Conservation (phyloP, 2,113 vertebrate genomes). For the Macroglossus sobrinus region DNA sequence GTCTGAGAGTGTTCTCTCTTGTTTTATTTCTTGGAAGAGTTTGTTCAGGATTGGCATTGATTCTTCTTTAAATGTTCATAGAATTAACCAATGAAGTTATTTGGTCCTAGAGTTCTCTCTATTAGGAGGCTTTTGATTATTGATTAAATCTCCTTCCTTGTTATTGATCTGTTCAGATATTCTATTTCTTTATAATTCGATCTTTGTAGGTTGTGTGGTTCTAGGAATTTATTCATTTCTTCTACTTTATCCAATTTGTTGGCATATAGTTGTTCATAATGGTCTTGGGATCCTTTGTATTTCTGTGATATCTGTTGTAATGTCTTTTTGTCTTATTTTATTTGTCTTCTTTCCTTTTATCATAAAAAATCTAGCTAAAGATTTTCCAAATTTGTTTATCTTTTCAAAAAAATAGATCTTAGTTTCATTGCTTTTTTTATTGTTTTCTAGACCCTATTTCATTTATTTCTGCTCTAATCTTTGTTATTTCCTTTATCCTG, state of each 20-base stretch:
- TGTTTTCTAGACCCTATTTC: background rate
- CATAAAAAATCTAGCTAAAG: background rate
- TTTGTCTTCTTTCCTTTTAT: background rate
- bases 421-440: background rate
- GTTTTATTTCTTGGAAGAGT: background rate
- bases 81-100: background rate
- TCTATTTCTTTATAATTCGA: background rate
- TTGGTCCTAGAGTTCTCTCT: background rate
- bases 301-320: background rate
- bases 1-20: background rate
- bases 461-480: background rate
- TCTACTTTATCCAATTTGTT: background rate
- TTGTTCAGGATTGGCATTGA: background rate
- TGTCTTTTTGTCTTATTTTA: background rate
- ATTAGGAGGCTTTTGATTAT: background rate
- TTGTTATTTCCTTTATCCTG: background rate
- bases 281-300: background rate
- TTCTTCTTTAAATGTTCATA: background rate
- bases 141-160: background rate
- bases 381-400: background rate
- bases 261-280: background rate
- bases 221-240: background rate
- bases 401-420: background rate
- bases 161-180: background rate
- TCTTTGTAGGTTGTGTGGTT: background rate